Evolutionary conservation across 2,888 invertebrate genomes (phyloP).

Genomic region (Oligia strigilis): DNA sequence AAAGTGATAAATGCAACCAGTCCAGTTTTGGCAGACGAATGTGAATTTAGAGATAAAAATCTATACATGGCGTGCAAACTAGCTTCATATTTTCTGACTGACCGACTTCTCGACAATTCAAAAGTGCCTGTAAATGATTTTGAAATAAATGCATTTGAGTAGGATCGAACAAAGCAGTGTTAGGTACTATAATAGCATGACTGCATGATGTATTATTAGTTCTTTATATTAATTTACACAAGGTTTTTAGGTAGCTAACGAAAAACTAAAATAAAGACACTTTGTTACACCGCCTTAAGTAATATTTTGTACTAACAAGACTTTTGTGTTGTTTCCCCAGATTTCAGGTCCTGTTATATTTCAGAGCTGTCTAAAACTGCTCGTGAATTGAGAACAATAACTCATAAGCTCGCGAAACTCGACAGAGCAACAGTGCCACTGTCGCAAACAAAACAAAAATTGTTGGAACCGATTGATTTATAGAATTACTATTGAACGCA

Average conservation of each 20-base stretch:
- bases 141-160: not conserved
- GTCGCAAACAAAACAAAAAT: conserved; percentile 68
- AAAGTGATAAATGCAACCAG: conserved; percentile 5
- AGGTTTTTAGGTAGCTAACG: not conserved
- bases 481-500: conserved; percentile 80
- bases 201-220: not conserved
- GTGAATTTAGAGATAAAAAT: conserved; percentile 7
- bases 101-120: not conserved
- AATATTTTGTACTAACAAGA: not conserved
- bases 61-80: not conserved
- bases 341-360: conserved; percentile 21
- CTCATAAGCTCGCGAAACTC: conserved; percentile 54
- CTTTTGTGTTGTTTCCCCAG: not conserved
- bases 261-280: conserved; percentile 10
- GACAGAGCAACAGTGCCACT: conserved; percentile 42
- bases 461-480: conserved; percentile 79
- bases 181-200: not conserved
- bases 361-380: conserved; percentile 50
- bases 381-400: conserved; percentile 53
- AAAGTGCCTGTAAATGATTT: not conserved
- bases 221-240: not conserved
- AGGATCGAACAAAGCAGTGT: not conserved
- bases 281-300: not conserved
- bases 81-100: not conserved
- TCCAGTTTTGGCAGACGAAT: conserved; percentile 8